Evolutionary conservation across 1,140 invertebrate species (phyloP).

Genomic region (Armadillidium nasatum): DNA sequence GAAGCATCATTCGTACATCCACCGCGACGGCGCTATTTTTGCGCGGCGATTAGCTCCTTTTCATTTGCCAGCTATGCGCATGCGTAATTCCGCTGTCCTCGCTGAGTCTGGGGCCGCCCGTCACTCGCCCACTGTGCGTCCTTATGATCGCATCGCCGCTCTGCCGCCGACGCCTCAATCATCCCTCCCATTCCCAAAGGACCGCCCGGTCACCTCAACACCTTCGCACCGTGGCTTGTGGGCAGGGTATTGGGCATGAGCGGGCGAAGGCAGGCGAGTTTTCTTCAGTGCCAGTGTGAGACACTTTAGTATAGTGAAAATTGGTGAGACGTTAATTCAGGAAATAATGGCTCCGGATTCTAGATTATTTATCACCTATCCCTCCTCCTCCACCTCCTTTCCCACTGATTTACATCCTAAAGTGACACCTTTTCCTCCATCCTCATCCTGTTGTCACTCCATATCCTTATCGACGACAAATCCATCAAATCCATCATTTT

Average conservation of each 20-base stretch:
- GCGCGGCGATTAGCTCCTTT: not conserved
- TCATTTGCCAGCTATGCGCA: not conserved
- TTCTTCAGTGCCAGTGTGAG: conserved; percentile 7
- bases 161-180: not conserved
- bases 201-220: not conserved
- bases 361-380: conserved; percentile 2
- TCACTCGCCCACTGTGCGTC: conserved; percentile 9
- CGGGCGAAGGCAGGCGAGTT: conserved; percentile 6
- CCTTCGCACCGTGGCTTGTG: conserved; percentile 1
- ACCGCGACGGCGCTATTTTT: conserved; percentile 3
- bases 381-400: not conserved
- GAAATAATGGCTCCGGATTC: conserved; percentile 8
- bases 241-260: conserved; percentile 10
- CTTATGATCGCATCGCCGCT: conserved; percentile 1
- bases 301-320: not conserved
- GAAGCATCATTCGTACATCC: not conserved
- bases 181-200: not conserved
- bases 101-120: not conserved
- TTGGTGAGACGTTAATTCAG: not conserved
- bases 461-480: too few relatives aligned
- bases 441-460: too few relatives aligned
- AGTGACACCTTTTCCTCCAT: not conserved
- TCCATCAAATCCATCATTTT: too few relatives aligned
- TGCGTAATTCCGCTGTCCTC: not conserved
- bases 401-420: not conserved